Conservation (phyloP, 1,140 invertebrate species). For the Drosophila nikananu region DNA sequence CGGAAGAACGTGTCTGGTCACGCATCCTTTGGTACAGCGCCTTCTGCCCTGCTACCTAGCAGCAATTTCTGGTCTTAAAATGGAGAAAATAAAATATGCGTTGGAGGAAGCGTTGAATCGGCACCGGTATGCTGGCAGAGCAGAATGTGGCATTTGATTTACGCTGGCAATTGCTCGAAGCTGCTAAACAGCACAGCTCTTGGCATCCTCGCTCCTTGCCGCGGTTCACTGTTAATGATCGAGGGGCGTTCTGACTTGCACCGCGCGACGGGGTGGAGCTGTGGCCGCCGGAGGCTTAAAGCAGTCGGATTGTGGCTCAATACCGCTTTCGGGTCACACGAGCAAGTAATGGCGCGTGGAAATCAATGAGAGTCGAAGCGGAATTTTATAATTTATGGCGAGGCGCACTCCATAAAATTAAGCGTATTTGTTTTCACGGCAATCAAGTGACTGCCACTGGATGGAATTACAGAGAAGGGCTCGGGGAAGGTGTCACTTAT, state of each 20-base stretch:
- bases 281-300: slow-evolving; percentile 28
- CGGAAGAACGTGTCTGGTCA: neutral
- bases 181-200: slow-evolving; percentile 56
- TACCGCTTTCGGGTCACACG: slow-evolving; percentile 4
- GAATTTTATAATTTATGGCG: slow-evolving; percentile 36
- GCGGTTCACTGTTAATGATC: slow-evolving; percentile 55
- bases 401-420: slow-evolving; percentile 12
- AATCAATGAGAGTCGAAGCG: slow-evolving; percentile 42
- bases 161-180: slow-evolving; percentile 67
- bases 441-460: slow-evolving; percentile 4
- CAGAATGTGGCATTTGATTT: slow-evolving; percentile 76
- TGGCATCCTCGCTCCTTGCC: neutral
- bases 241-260: slow-evolving; percentile 36
- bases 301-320: slow-evolving; percentile 13
- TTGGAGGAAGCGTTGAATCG: neutral
- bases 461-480: slow-evolving; percentile 15
- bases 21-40: neutral
- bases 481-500: slow-evolving; percentile 1
- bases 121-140: slow-evolving; percentile 40
- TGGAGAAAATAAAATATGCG: slow-evolving; percentile 66
- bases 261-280: neutral
- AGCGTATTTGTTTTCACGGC: slow-evolving; percentile 1
- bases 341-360: slow-evolving; percentile 50
- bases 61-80: slow-evolving; percentile 53
- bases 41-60: slow-evolving; percentile 4